Evolutionary conservation across 2,113 vertebrate genomes (phyloP).

Genomic region (Eurystomus gularis): DNA sequence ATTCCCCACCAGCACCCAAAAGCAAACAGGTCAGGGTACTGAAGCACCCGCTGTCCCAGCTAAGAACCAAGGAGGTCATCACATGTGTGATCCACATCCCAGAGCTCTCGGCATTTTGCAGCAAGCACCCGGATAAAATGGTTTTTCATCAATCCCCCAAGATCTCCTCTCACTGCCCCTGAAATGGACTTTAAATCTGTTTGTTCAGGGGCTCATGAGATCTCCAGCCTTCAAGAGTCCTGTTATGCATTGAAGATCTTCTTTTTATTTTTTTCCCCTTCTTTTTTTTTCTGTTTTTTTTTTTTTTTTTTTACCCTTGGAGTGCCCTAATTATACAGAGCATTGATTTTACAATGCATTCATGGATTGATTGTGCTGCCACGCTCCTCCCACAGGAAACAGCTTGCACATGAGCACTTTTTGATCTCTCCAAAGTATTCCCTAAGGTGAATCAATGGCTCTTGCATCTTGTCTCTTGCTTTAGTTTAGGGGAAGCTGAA

Average conservation of each 20-base stretch:
- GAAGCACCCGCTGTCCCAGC: background rate
- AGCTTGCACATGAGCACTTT: slow-evolving; percentile 72
- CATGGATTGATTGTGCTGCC: slow-evolving; percentile 88
- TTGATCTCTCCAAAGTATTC: slow-evolving; percentile 72
- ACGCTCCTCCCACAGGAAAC: slow-evolving; percentile 82
- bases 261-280: slow-evolving; percentile 32
- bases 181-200: background rate
- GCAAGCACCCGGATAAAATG: background rate
- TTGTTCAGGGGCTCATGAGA: background rate
- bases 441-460: slow-evolving; percentile 71
- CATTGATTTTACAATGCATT: slow-evolving; percentile 95
- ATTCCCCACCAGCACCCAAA: background rate
- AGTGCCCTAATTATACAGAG: slow-evolving; percentile 93
- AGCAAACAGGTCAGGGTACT: background rate
- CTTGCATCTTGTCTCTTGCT: slow-evolving; percentile 63
- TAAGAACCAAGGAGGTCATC: fast-evolving
- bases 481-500: slow-evolving; percentile 28
- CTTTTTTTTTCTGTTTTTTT: background rate
- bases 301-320: slow-evolving; percentile 84
- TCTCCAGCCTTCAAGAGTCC: slow-evolving; percentile 65
- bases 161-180: background rate
- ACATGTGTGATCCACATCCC: background rate
- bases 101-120: background rate
- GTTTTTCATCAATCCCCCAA: background rate
- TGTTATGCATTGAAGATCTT: slow-evolving; percentile 62